Base-by-base conservation (phyloP, 2,888 invertebrate genomes). In the Andrena trimmerana region DNA sequence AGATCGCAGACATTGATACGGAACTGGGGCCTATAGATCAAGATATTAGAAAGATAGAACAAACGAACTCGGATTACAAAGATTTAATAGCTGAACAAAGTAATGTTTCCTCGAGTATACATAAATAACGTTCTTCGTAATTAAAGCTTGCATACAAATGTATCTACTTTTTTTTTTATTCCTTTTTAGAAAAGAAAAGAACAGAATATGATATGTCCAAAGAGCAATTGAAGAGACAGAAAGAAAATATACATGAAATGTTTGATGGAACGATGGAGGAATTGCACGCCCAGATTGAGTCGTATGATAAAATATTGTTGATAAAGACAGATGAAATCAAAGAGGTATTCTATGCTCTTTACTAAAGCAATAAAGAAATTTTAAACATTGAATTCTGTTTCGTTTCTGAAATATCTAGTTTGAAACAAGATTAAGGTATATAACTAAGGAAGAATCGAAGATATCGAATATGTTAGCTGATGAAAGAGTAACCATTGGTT, bases 181-280 rank as follows among this genome's bases (percentile, higher is more conserved):
- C 16, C 42, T 4, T 13, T 68, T 10, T 31, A 96, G 96, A 90
- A 79, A 89, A 90, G 78, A 91, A 91, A 84, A 93, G 94, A 91
- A 94, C 95, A 89, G 95, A 96, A 88, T 95, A 95, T 88, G 95
- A 95, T 89, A 93, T 95, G 73, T 94, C 95, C 27, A 95, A 95
- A 87, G 95, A 96, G 89, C 94, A 94, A 79, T 92, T 94, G 70
- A 90, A 94, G 29, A 96, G 96, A 78, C 91, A 98, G 10, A 95
- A 95, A 88, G 95, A 95, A 72, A 95, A 94, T 27, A 96, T 97
- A 66, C 95, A 95, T 84, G 95, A 95, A 80, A 80, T 95, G 31
- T 97, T 96, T 94, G 93, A 95, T 91, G 97, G 97, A 0, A 94
- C 96, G 20, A 95, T 96, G 84, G 95, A 95, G 54, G 96, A 97